Percentiles rank a stretch among this genome's conserved stretches.
These are phyloP conservation scores for Tympanuchus pallidicinctus DNA, from an alignment of 2,113 vertebrate genomes.

Conservation along the genomic window DNA sequence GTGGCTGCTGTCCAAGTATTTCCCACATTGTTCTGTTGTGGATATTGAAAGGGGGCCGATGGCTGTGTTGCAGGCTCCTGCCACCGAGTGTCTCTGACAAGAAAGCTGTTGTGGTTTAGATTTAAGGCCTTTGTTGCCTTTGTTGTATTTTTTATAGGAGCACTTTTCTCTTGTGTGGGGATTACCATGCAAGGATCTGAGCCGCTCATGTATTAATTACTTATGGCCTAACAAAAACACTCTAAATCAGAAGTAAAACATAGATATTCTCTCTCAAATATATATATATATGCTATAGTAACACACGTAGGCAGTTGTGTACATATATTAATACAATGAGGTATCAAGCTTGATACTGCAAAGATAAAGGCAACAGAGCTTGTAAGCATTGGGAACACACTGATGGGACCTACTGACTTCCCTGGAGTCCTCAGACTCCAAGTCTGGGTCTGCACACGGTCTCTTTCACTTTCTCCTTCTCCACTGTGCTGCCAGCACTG, in stretches of 20 bases:
- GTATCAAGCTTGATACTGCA: background rate
- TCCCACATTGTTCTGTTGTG: constrained; percentile 26
- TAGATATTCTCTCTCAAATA: background rate
- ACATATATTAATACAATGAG: background rate
- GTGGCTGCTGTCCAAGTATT: constrained; percentile 67
- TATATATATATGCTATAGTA: background rate
- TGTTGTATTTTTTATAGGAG: constrained; percentile 53
- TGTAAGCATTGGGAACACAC: background rate
- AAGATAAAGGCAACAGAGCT: background rate
- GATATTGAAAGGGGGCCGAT: constrained; percentile 13
- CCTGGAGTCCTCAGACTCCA: background rate
- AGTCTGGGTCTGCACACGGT: background rate
- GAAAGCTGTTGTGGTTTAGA: background rate
- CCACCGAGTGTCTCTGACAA: constrained; percentile 30
- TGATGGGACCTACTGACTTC: background rate
- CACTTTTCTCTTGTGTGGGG: background rate
- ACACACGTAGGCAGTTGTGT: background rate
- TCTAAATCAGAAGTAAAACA: constrained; percentile 16
- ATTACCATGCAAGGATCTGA: background rate
- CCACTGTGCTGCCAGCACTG: accelerated
- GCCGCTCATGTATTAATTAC: constrained; percentile 33
- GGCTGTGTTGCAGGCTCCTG: constrained; percentile 14
- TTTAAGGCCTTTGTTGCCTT: constrained; percentile 59
- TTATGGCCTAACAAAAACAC: background rate
- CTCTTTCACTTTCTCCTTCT: background rate